Base-by-base conservation (phyloP, 2,888 invertebrate species). In the Netelia virgata region DNA sequence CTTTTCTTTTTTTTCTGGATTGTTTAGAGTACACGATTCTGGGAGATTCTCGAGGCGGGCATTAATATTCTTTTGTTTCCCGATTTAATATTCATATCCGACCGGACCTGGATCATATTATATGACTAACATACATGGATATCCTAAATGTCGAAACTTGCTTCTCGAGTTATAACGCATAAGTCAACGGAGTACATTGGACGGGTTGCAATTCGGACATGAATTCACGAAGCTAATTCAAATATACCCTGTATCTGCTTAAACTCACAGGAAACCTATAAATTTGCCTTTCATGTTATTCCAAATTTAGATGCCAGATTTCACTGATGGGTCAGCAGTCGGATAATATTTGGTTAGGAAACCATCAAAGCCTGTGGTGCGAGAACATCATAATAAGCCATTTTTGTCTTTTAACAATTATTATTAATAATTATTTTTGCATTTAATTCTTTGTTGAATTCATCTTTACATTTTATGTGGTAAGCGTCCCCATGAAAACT, bases 21-120 rank as follows among this genome's bases (percentile, higher is more conserved):
- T 14, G 10, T 47, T 14, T 47, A 14, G 47, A 3, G 47, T 9
- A 18, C 55, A 55, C 14, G 53, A 14, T 16, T 8, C 20, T 23
- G 36, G 14, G 8, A 69, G 47, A 53, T 23, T 23, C 47, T n/a
- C 43, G 64, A 18, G 9, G 9, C 23, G 23, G 47, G 10, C 23
- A 69, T 69, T 69, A 50, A 50, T 69, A 69, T 53, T 69, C 68
- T 50, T 28, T 47, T 50, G 53, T 50, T 50, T 23, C 43, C 23
- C 14, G 50, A 69, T 50, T 69, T 50, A 50, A 69, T 69, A 69
- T 53, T 47, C 68, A n/a, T 20, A 20, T 50, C 23, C n/a, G 47
- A n/a, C 50, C 50, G 23, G 43, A 41, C 28, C 16, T 1, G 55
- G 55, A 36, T 36, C 6, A 6, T 36, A 36, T 36, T 36, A 36